phyloP scores from a whole-genome alignment of 2,113 vertebrate genomes.

The Grantiella picta region DNA sequence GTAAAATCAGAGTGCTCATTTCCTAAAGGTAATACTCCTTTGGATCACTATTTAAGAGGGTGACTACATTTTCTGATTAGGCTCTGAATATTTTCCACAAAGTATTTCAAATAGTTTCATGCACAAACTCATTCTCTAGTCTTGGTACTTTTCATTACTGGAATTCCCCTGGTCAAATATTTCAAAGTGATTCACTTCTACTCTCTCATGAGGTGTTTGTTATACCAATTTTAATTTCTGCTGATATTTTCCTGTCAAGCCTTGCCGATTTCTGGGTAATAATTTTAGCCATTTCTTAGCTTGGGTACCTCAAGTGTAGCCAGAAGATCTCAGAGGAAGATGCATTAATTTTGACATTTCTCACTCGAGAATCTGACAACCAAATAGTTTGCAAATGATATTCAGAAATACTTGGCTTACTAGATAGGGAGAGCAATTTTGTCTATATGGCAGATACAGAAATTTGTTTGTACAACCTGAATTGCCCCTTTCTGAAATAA shows the following conservation, averaged over 20 bases:
- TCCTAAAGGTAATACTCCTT: background rate
- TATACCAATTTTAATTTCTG: background rate
- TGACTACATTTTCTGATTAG: background rate
- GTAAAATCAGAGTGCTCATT: background rate
- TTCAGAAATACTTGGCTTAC: background rate
- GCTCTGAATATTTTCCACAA: background rate
- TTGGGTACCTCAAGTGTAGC: background rate
- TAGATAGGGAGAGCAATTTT: background rate
- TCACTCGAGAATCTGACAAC: background rate
- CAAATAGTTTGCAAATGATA: background rate
- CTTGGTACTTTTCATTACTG: background rate
- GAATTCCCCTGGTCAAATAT: background rate
- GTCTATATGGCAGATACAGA: background rate
- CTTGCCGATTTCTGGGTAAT: background rate
- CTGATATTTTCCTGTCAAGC: background rate
- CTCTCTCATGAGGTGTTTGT: background rate
- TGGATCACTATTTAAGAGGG: background rate
- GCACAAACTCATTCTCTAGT: background rate
- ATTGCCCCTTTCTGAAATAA: background rate
- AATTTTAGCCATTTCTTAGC: background rate
- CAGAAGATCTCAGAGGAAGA: background rate
- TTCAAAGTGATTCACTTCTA: background rate
- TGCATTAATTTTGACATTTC: background rate
- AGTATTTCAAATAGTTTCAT: background rate
- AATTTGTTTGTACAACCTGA: background rate